phyloP scores from a whole-genome alignment of 2,113 vertebrate genomes.

The Thunnus thynnus region DNA sequence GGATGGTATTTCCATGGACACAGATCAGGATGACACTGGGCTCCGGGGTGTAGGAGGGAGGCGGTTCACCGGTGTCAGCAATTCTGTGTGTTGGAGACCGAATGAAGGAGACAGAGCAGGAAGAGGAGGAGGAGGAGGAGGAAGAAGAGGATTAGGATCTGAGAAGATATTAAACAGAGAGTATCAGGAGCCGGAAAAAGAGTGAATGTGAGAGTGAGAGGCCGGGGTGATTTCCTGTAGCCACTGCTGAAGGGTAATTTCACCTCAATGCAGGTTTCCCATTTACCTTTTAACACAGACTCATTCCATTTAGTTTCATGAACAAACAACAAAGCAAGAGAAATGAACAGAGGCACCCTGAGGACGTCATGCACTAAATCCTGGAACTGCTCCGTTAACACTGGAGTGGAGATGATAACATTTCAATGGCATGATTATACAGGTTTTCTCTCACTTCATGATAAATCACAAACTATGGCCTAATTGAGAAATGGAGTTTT shows the following conservation, averaged over 20 bases:
- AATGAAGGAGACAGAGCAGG: conserved; percentile 38
- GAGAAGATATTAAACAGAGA: conserved; percentile 56
- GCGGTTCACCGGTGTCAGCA: conserved; percentile 56
- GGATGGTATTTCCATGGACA: conserved; percentile 62
- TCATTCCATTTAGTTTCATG: background rate
- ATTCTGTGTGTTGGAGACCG: conserved; percentile 39
- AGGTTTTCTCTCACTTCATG: conserved; percentile 9
- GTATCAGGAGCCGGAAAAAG: conserved; percentile 31
- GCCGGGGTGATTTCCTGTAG: background rate
- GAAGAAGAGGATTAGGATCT: conserved; percentile 44
- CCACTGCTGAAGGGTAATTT: background rate
- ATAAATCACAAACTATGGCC: conserved; percentile 4
- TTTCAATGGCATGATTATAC: conserved; percentile 1
- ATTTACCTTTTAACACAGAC: conserved; percentile 1
- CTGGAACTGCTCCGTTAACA: conserved; percentile 28
- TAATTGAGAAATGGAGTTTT: conserved; percentile 13
- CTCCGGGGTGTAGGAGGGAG: conserved; percentile 61
- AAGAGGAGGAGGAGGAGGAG: conserved; percentile 20
- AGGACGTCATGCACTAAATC: background rate
- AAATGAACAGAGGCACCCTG: background rate
- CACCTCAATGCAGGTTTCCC: background rate
- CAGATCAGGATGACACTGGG: conserved; percentile 54
- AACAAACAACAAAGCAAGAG: background rate
- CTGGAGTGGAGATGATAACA: conserved; percentile 10
- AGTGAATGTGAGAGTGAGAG: conserved; percentile 12